These are phyloP conservation scores for Ridgeia piscesae DNA, from an alignment of 1,140 invertebrate genomes.

Conservation along the genomic window DNA sequence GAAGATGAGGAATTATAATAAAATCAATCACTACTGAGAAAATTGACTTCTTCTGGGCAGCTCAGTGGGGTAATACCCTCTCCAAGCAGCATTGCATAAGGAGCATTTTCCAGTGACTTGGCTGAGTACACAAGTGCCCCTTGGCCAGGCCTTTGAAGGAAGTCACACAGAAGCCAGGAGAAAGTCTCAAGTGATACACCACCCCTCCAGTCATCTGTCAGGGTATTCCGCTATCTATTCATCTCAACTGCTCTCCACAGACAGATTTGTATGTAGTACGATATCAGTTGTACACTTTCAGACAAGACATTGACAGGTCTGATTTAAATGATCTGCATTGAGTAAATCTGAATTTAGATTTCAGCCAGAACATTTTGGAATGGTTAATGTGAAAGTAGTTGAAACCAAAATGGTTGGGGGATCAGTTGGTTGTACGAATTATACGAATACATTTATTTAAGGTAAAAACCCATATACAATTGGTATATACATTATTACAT, in stretches of 20 bases:
- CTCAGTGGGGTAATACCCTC: neutral
- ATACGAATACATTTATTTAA: too few relatives aligned
- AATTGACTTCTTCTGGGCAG: neutral
- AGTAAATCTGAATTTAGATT: too few relatives aligned
- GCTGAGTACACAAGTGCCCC: neutral
- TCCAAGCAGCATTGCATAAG: neutral
- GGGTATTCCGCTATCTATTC: neutral
- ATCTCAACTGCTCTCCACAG: neutral
- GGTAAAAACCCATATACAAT: too few relatives aligned
- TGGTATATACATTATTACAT: too few relatives aligned
- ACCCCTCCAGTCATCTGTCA: neutral
- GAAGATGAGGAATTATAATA: neutral
- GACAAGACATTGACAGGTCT: neutral
- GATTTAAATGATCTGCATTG: neutral
- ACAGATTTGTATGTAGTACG: neutral
- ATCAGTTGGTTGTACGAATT: too few relatives aligned
- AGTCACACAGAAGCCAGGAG: neutral
- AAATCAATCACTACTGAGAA: neutral
- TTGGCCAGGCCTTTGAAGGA: neutral
- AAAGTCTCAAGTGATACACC: neutral
- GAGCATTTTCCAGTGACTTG: neutral
- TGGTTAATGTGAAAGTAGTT: too few relatives aligned
- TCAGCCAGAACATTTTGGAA: too few relatives aligned
- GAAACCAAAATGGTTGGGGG: too few relatives aligned
- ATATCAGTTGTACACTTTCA: neutral